Percentiles rank a stretch among this genome's conserved stretches.
phyloP scores from a whole-genome alignment of 2,113 vertebrate species.

The Pelodiscus sinensis region DNA sequence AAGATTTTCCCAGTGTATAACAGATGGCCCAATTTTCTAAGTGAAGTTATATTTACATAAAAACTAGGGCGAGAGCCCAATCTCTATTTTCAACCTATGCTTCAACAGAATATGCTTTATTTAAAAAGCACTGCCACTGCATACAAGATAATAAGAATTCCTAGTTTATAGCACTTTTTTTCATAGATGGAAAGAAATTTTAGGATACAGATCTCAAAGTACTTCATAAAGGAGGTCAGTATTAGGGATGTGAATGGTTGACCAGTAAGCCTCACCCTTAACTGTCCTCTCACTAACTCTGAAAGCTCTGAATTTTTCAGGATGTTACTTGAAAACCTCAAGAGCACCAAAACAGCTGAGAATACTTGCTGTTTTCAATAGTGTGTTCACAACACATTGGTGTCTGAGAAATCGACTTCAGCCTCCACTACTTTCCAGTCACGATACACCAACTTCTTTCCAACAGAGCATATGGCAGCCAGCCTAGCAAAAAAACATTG shows the following conservation, averaged over 20 bases:
- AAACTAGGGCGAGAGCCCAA: not conserved
- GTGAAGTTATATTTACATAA: not conserved
- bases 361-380: rapidly evolving
- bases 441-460: not conserved
- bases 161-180: not conserved
- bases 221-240: not conserved
- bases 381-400: not conserved
- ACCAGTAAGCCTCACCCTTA: no score
- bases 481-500: not conserved
- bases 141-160: not conserved
- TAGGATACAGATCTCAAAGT: not conserved
- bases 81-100: not conserved
- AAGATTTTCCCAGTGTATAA: not conserved
- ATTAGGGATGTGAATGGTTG: not conserved
- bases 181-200: not conserved
- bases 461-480: not conserved
- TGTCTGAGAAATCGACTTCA: not conserved
- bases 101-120: not conserved
- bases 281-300: not conserved
- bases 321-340: not conserved
- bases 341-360: rapidly evolving
- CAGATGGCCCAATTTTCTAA: not conserved
- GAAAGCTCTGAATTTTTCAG: not conserved
- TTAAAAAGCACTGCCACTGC: not conserved
- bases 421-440: rapidly evolving